phyloP scores from a whole-genome alignment of 2,888 invertebrate species.

The Sarcophaga carnaria region DNA sequence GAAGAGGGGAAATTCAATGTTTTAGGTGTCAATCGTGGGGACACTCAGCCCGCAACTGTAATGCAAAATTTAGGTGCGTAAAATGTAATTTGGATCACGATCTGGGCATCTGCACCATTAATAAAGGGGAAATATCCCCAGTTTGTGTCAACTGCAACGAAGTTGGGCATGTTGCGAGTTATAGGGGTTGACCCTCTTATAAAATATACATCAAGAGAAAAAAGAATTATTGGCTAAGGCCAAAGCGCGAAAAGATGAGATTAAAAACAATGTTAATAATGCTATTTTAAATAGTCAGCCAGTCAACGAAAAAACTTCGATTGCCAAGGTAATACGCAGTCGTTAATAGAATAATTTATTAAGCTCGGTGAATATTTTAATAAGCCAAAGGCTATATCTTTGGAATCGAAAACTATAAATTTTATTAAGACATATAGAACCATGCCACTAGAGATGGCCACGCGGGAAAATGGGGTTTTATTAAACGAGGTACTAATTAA shows the following conservation, averaged over 20 bases:
- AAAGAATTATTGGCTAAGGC: slow-evolving; percentile 6
- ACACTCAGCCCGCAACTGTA: neutral
- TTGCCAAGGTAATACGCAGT: neutral
- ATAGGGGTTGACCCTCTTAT: neutral
- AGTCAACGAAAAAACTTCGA: too few relatives aligned
- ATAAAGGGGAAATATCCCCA: neutral
- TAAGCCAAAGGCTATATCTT: too few relatives aligned
- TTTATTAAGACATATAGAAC: too few relatives aligned
- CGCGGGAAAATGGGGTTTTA: too few relatives aligned
- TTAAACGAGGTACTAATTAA: too few relatives aligned
- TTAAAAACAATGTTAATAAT: neutral
- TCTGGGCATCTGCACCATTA: too few relatives aligned
- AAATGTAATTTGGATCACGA: neutral
- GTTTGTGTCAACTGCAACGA: neutral
- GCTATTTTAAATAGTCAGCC: too few relatives aligned
- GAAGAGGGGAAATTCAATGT: neutral
- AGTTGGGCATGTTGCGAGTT: neutral
- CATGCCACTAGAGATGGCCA: too few relatives aligned
- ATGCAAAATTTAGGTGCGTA: slow-evolving; percentile 6
- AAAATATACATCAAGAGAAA: neutral
- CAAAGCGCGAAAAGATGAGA: neutral
- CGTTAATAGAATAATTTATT: neutral
- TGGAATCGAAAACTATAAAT: neutral
- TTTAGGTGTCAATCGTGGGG: slow-evolving; percentile 19
- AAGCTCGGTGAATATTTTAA: neutral